These are phyloP conservation scores for Drosophila subsilvestris DNA, from an alignment of 2,888 invertebrate genomes.

Conservation along the genomic window DNA sequence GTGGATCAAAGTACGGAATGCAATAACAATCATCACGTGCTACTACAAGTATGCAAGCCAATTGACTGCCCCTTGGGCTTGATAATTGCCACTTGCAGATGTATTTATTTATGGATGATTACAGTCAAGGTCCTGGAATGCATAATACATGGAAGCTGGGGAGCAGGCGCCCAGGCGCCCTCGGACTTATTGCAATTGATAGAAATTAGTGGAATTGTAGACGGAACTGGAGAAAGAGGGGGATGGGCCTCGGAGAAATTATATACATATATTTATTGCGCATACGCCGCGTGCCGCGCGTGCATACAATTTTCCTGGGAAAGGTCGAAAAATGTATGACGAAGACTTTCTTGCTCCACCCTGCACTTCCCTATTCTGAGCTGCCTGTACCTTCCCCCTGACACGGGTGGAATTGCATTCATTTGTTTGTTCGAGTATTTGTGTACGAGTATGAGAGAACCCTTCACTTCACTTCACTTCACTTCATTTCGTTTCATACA, in stretches of 20 bases:
- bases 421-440: neutral
- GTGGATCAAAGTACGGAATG: neutral
- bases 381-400: neutral
- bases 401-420: neutral
- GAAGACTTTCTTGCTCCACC: conserved; percentile 18
- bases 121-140: conserved; percentile 54
- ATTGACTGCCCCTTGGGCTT: conserved; percentile 39
- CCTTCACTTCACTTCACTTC: neutral
- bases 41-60: conserved; percentile 6
- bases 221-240: neutral
- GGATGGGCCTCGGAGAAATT: conserved; percentile 16
- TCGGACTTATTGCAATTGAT: conserved; percentile 55
- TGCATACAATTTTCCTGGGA: conserved; percentile 56
- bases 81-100: conserved; percentile 52
- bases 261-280: conserved; percentile 55
- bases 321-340: conserved; percentile 29
- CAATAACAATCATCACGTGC: conserved; percentile 26
- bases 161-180: no score
- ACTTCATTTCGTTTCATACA: neutral
- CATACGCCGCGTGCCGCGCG: conserved; percentile 71
- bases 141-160: conserved; percentile 13
- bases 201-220: conserved; percentile 56
- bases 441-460: neutral
- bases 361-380: neutral
- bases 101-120: conserved; percentile 49